Evolutionary conservation across 2,113 vertebrate genomes (phyloP).

Genomic region (Pachycephala philippinensis): DNA sequence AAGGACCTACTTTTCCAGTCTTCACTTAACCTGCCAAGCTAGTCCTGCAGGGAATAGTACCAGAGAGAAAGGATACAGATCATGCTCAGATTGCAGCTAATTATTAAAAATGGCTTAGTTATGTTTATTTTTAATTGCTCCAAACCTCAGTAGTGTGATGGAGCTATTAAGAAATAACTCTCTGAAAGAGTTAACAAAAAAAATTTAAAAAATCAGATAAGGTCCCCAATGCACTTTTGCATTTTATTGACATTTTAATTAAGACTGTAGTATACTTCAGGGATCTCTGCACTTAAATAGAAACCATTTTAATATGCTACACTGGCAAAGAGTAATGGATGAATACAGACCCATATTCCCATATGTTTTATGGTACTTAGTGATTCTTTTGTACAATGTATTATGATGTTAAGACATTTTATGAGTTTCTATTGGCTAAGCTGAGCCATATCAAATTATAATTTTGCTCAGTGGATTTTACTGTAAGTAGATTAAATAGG

Average conservation of each 20-base stretch:
- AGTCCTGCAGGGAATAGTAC: constrained; percentile 24
- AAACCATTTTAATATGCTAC: constrained; percentile 79
- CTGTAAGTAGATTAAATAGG: constrained; percentile 75
- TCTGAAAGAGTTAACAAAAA: constrained; percentile 58
- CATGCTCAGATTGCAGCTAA: neutral
- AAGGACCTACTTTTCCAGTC: constrained; percentile 29
- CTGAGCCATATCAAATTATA: constrained; percentile 74
- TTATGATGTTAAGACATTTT: constrained; percentile 74
- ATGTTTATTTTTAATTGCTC: constrained; percentile 58
- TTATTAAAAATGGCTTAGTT: constrained; percentile 57
- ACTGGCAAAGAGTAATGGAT: constrained; percentile 66
- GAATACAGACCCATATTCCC: constrained; percentile 75
- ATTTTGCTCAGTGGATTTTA: constrained; percentile 77
- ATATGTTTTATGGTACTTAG: constrained; percentile 74
- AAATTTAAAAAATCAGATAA: constrained; percentile 21
- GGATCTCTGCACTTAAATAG: constrained; percentile 75
- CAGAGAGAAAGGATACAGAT: neutral
- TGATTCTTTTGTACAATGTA: constrained; percentile 70
- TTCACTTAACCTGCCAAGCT: constrained; percentile 6
- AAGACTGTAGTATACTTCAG: constrained; percentile 72
- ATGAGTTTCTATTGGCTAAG: constrained; percentile 76
- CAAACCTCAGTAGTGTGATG: constrained; percentile 36
- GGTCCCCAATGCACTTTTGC: constrained; percentile 69
- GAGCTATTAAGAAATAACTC: constrained; percentile 51
- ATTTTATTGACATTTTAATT: constrained; percentile 81